phyloP scores from a whole-genome alignment of 2,797 vertebrate genomes.

The Hippocampus kuda region DNA sequence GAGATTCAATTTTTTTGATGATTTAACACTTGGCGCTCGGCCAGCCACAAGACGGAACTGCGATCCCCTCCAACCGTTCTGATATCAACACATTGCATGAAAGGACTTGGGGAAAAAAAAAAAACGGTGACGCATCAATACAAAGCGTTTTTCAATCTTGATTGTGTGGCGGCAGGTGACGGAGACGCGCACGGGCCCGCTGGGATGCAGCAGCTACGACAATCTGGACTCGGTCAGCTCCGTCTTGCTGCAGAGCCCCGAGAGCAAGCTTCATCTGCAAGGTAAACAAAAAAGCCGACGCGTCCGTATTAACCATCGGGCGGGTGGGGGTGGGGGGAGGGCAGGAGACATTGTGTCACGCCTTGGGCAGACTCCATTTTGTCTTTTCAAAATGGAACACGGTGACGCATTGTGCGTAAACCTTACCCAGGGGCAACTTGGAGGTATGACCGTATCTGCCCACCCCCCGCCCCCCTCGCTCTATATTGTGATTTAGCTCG shows the following conservation, averaged over 20 bases:
- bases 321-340: slow-evolving; percentile 8
- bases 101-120: not conserved
- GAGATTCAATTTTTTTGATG: not conserved
- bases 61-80: not conserved
- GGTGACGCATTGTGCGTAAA: not conserved
- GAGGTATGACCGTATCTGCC: not conserved
- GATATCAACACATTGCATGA: not conserved
- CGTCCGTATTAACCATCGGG: slow-evolving; percentile 16
- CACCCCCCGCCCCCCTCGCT: too few species aligned
- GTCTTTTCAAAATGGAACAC: not conserved
- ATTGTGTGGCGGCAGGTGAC: slow-evolving; percentile 78
- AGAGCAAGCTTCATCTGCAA: slow-evolving; percentile 98
- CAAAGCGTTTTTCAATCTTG: slow-evolving; percentile 5
- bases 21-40: not conserved
- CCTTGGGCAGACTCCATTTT: slow-evolving; percentile 21
- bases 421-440: not conserved
- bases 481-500: too few species aligned
- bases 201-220: slow-evolving; percentile 99
- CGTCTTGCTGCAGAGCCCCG: slow-evolving; percentile 95
- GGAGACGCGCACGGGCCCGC: slow-evolving; percentile 92
- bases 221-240: slow-evolving; percentile 99
- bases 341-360: slow-evolving; percentile 9
- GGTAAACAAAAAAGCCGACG: slow-evolving; percentile 66
- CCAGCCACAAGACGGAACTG: not conserved
- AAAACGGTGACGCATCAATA: not conserved